Evolutionary conservation across 1,140 invertebrate genomes (phyloP).

Genomic region (Agrypnia vestita): DNA sequence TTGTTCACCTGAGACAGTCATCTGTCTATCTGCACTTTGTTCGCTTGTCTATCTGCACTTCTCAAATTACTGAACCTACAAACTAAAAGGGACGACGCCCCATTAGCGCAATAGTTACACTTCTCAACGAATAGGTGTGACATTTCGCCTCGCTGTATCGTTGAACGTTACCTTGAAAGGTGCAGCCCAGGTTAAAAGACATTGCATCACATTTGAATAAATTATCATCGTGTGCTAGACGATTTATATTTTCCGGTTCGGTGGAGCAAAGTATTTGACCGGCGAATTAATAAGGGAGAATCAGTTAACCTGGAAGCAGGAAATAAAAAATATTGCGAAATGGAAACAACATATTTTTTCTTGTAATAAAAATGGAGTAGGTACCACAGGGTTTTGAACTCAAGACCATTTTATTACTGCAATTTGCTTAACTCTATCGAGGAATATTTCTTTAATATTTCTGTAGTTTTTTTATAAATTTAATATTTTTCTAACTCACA

Average conservation of each 20-base stretch:
- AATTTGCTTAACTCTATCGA: too few species aligned
- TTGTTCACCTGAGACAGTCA: too few species aligned
- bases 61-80: background rate
- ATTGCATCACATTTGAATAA: conserved; percentile 21
- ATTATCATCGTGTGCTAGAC: conserved; percentile 3
- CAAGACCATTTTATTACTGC: background rate
- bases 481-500: too few species aligned
- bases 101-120: background rate
- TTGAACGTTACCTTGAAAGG: background rate
- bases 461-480: too few species aligned
- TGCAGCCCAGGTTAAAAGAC: conserved; percentile 4
- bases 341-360: background rate
- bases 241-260: conserved; percentile 12
- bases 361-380: too few species aligned
- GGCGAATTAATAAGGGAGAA: background rate
- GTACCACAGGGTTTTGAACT: background rate
- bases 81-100: background rate
- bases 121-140: background rate
- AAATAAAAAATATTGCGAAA: background rate
- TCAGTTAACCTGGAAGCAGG: background rate
- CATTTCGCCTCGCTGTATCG: background rate
- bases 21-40: too few species aligned
- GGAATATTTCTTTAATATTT: too few species aligned
- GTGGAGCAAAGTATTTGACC: background rate
- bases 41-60: background rate